A percentile compares a stretch with the other conserved stretches of the same genome.
These are phyloP conservation scores for Motacilla tschutschensis DNA, from an alignment of 2,113 vertebrate genomes.

Conservation along the genomic window DNA sequence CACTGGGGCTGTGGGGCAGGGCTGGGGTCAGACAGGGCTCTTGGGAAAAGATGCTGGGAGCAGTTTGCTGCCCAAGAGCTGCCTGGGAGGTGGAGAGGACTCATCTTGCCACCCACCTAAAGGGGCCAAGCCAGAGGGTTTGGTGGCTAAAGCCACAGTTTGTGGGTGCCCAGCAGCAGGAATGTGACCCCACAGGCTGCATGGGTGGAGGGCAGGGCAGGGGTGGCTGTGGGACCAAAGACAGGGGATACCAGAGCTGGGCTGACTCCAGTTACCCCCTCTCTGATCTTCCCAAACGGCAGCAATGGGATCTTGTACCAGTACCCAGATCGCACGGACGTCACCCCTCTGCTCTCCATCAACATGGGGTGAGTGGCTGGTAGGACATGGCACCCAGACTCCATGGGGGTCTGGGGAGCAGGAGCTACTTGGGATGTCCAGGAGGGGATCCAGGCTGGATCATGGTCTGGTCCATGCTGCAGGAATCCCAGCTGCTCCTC, in stretches of 20 bases:
- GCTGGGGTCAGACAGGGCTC: neutral
- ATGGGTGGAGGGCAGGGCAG: neutral
- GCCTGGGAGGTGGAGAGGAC: neutral
- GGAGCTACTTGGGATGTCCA: neutral
- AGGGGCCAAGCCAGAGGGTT: neutral
- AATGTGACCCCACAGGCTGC: fast-evolving
- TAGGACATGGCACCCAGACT: fast-evolving
- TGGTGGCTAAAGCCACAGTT: neutral
- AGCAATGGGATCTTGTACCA: conserved; percentile 91
- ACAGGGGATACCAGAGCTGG: neutral
- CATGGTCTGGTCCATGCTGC: fast-evolving
- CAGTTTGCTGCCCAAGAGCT: neutral
- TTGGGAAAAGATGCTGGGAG: neutral
- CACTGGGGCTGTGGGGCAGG: fast-evolving
- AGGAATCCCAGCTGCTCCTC: neutral
- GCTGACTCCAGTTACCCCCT: neutral
- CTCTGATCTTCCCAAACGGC: neutral
- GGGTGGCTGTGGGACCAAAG: neutral
- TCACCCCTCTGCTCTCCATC: conserved; percentile 87
- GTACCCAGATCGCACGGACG: conserved; percentile 87
- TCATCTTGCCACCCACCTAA: neutral
- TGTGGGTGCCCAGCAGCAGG: neutral
- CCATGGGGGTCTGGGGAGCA: fast-evolving
- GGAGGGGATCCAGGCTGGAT: neutral
- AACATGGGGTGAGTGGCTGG: conserved; percentile 88